Evolutionary conservation across 1,140 invertebrate genomes (phyloP), one percentile per base, ranked within the genome.

Genomic region (Ostrea denselamellosa): DNA sequence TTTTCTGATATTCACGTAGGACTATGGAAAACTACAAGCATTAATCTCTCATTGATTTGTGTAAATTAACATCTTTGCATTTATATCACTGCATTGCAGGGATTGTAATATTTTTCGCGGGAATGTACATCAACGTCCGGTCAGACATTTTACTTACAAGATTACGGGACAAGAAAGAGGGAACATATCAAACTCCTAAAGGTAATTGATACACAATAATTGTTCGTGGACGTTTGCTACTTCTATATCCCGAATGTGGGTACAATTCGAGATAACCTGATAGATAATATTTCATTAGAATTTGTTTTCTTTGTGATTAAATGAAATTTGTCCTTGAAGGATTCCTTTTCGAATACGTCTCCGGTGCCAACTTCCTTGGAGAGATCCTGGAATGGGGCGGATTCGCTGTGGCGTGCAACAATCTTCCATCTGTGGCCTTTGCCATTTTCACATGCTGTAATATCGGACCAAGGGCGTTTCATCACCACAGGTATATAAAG

Each of bases 351-450:
- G 93, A 96, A 52, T 95, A 95, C 89, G 94, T 96, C 14, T 96
- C 96, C 9, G 95, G 96, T 58, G 96, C 96, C 8, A 96, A 96
- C 91, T 96, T 96, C 90, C 96, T 96, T 89, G 96, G 96, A n/a
- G 96, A 96, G 92, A 96, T 96, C 77, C 19, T 96, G 14, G 96
- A 96, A 92, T 96, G 96, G 96, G 93, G 91, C 87, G 96, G 96
- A 2, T 96, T 95, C 92, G 96, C 95, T 4, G 54, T 96, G 0
- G 93, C 95, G 58, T 94, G 93, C 52, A 94, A 95, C 87, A 93
- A 95, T 53, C 89, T 95, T 19, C 95, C 96, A 77, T 94, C 95
- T 19, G 88, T 94, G 8, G 94, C 95, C 0, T 96, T 96, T 93
- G 94, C 95, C 7, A 68, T 96, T 14, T 96, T 96, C 90, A 96